Evolutionary conservation across 2,113 vertebrate genomes (phyloP).

Genomic region (Poeciliopsis turrubarensis): DNA sequence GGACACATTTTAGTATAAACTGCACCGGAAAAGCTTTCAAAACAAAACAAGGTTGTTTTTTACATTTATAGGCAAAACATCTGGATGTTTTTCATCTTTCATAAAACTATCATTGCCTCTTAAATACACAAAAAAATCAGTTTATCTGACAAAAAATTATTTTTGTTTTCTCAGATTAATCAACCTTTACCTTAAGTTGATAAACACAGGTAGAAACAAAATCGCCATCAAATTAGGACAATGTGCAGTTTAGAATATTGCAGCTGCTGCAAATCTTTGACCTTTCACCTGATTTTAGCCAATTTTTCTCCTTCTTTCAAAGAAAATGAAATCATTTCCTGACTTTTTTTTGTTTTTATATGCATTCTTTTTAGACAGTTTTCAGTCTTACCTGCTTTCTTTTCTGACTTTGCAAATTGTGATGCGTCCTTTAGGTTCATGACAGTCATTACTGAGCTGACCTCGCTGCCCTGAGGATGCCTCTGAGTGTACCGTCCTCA

Average conservation of each 20-base stretch:
- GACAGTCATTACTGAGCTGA: not conserved
- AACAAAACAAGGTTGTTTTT: not conserved
- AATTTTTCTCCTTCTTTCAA: not conserved
- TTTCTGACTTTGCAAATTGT: not conserved
- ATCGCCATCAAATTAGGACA: too few relatives aligned
- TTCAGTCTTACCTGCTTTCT: not conserved
- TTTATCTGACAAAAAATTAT: not conserved
- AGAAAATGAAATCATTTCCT: not conserved
- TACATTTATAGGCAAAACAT: not conserved
- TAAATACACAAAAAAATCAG: not conserved
- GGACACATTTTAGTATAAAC: slow-evolving; percentile 14
- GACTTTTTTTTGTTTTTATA: not conserved
- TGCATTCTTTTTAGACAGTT: not conserved
- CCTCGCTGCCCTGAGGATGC: not conserved
- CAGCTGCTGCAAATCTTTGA: not conserved
- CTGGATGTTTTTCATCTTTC: not conserved
- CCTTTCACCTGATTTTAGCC: not conserved
- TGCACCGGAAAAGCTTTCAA: not conserved
- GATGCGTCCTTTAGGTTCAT: not conserved
- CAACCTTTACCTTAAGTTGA: not conserved
- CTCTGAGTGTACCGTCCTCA: slow-evolving; percentile 1
- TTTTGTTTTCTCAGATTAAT: not conserved
- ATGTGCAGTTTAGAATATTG: too few relatives aligned
- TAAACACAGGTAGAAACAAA: too few relatives aligned
- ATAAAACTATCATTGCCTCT: not conserved